Percentiles rank a stretch among this genome's conserved stretches.
Evolutionary conservation across 1,140 invertebrate species (phyloP).

Genomic region (Probaryconus sp.): DNA sequence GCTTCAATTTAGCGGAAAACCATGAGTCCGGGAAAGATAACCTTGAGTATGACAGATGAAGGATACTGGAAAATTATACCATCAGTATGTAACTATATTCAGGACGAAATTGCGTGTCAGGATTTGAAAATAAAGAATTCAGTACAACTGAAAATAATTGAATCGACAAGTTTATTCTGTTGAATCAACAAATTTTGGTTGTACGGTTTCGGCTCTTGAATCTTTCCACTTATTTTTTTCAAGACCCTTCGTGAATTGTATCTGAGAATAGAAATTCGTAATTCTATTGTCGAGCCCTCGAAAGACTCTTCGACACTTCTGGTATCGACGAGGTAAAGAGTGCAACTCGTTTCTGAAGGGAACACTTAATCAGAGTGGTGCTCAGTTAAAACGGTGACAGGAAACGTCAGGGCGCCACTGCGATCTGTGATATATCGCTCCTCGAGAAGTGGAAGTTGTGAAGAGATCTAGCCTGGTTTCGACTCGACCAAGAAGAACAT

Average conservation of each 20-base stretch:
- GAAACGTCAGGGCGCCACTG: conserved; percentile 71
- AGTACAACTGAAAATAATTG: too few species aligned
- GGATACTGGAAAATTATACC: too few species aligned
- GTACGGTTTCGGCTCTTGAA: too few species aligned
- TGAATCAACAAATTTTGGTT: too few species aligned
- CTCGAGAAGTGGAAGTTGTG: conserved; percentile 64
- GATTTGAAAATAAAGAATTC: too few species aligned
- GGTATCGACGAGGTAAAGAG: conserved; percentile 65
- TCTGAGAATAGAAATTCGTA: conserved; percentile 49
- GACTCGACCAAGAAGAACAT: conserved; percentile 59
- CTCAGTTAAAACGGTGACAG: conserved; percentile 75
- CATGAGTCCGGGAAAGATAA: too few species aligned
- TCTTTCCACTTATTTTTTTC: too few species aligned
- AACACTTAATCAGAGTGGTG: conserved; percentile 76
- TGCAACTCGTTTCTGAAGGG: conserved; percentile 66
- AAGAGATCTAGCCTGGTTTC: conserved; percentile 39
- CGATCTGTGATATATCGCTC: conserved; percentile 73
- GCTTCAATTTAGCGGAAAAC: conserved; percentile 58
- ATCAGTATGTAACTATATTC: too few species aligned
- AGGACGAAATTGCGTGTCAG: too few species aligned
- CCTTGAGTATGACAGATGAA: too few species aligned
- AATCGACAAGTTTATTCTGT: too few species aligned
- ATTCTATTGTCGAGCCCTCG: conserved; percentile 38
- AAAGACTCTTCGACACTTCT: conserved; percentile 53
- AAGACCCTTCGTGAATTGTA: conserved; percentile 15